These are phyloP conservation scores for Ornithorhynchus anatinus DNA, from an alignment of 2,113 vertebrate species.

Conservation along the genomic window DNA sequence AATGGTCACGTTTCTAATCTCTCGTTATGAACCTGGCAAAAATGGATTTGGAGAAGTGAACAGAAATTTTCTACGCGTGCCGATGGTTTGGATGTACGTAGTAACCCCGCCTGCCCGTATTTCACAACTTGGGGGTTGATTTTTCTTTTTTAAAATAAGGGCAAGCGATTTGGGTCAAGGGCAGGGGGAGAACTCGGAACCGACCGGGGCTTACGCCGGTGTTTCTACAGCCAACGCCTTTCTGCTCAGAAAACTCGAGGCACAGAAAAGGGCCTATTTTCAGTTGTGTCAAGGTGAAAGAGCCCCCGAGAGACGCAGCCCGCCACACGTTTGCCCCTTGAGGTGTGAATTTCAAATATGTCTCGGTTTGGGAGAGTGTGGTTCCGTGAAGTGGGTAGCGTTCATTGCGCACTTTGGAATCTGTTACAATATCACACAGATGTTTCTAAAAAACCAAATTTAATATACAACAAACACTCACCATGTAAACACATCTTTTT, in stretches of 20 bases:
- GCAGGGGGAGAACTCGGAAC: too few species aligned
- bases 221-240: too few species aligned
- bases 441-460: conserved; percentile 79
- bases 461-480: conserved; percentile 79
- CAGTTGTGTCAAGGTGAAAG: not conserved
- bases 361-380: not conserved
- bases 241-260: not conserved
- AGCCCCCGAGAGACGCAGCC: not conserved
- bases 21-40: too few species aligned
- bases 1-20: too few species aligned
- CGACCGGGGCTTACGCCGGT: too few species aligned
- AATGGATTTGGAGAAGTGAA: too few species aligned
- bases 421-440: conserved; percentile 64
- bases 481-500: conserved; percentile 77
- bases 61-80: too few species aligned
- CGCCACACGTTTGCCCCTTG: not conserved
- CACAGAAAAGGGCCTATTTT: not conserved
- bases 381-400: conserved; percentile 10
- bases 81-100: too few species aligned
- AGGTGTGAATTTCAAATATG: not conserved
- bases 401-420: conserved; percentile 33
- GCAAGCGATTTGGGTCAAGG: too few species aligned
- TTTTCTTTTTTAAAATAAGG: too few species aligned
- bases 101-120: too few species aligned
- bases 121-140: too few species aligned